Percentiles rank a stretch among this genome's conserved stretches.
These are phyloP conservation scores for Melipona bicolor DNA, from an alignment of 2,888 invertebrate species.

Conservation along the genomic window DNA sequence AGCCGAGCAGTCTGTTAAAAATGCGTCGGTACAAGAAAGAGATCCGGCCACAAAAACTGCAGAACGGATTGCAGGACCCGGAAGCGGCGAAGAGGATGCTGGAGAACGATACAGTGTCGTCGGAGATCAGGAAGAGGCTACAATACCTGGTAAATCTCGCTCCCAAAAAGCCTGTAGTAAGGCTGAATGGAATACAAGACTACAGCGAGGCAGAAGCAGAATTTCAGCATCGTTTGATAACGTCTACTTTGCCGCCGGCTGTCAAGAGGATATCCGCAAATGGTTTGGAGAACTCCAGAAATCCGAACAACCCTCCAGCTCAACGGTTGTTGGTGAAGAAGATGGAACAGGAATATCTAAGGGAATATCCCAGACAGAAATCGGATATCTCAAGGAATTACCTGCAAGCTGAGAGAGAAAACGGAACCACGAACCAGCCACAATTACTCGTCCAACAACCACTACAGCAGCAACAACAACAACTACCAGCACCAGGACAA, in stretches of 20 bases:
- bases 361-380: conserved; percentile 69
- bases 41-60: conserved; percentile 71
- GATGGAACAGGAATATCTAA: conserved; percentile 2
- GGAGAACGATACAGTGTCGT: conserved; percentile 60
- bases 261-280: conserved; percentile 68
- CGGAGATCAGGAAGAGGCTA: conserved; percentile 62
- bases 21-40: conserved; percentile 71
- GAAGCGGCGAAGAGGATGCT: conserved; percentile 66
- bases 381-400: conserved; percentile 24
- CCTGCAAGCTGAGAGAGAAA: conserved; percentile 69
- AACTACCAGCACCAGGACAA: background rate
- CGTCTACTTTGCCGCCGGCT: background rate
- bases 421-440: conserved; percentile 33
- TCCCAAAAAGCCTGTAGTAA: conserved; percentile 46
- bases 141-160: conserved; percentile 70
- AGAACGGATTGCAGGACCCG: conserved; percentile 79
- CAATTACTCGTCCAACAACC: background rate
- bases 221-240: conserved; percentile 11
- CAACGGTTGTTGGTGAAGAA: conserved; percentile 38
- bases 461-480: conserved; percentile 7
- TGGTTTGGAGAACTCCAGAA: conserved; percentile 76
- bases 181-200: conserved; percentile 76
- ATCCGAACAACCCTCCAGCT: conserved; percentile 68
- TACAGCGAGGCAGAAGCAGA: conserved; percentile 44
- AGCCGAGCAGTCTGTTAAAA: conserved; percentile 76